Percentiles rank a stretch among this genome's conserved stretches.
phyloP scores from a whole-genome alignment of 2,797 vertebrate species.

The Cichlasoma orientale region DNA sequence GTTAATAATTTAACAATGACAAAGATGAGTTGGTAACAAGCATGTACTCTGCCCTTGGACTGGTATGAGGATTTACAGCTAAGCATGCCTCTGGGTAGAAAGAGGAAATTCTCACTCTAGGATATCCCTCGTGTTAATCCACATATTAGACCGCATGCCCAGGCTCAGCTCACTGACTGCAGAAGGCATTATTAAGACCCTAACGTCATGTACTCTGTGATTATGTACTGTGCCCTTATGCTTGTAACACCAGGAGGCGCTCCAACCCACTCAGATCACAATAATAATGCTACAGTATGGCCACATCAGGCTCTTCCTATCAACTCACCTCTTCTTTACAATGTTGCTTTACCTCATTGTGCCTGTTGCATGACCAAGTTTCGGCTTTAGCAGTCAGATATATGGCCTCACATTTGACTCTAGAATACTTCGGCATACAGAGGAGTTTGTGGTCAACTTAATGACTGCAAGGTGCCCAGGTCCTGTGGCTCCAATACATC shows the following conservation, averaged over 20 bases:
- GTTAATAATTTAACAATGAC: slow-evolving; percentile 2
- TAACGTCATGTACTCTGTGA: slow-evolving; percentile 17
- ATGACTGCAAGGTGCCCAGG: no score
- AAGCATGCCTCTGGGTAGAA: slow-evolving; percentile 24
- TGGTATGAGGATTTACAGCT: slow-evolving; percentile 18
- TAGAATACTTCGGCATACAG: background rate
- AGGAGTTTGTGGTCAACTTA: no score
- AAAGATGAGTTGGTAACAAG: slow-evolving; percentile 16
- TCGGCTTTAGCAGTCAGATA: background rate
- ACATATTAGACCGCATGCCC: slow-evolving; percentile 31
- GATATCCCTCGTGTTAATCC: slow-evolving; percentile 48
- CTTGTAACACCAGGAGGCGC: background rate
- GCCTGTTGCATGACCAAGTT: background rate
- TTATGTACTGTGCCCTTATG: background rate
- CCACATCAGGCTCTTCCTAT: background rate
- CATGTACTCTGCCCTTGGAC: slow-evolving; percentile 9
- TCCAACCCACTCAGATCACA: background rate
- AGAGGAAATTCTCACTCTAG: slow-evolving; percentile 22
- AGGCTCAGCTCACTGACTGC: slow-evolving; percentile 21
- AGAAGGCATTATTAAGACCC: slow-evolving; percentile 45
- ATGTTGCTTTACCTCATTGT: background rate
- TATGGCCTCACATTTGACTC: background rate
- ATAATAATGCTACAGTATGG: background rate
- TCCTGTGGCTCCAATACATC: no score
- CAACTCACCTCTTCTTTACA: background rate